phyloP scores from a whole-genome alignment of 2,113 vertebrate genomes.

The Pycnonotus jocosus region DNA sequence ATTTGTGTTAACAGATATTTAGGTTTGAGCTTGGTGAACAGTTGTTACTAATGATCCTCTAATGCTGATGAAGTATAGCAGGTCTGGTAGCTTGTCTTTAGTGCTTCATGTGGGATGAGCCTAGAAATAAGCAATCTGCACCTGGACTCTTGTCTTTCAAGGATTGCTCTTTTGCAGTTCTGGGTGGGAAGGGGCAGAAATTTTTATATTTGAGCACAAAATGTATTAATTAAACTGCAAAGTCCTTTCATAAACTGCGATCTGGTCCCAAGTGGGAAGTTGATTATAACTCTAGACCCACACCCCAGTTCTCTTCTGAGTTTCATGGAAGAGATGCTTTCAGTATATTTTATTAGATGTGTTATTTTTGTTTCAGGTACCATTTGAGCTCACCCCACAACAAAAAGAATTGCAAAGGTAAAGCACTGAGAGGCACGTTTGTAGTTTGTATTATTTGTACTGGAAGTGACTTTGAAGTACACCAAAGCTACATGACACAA shows the following conservation, averaged over 20 bases:
- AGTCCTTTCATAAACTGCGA: not conserved
- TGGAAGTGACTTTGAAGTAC: not conserved
- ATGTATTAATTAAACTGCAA: not conserved
- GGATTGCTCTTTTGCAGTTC: not conserved
- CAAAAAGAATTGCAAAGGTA: conserved; percentile 95
- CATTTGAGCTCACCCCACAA: conserved; percentile 90
- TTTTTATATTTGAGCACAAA: not conserved
- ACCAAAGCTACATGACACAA: not conserved
- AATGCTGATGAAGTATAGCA: not conserved
- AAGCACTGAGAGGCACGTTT: not conserved
- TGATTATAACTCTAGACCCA: not conserved
- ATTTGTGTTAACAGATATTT: not conserved
- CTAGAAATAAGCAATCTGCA: not conserved
- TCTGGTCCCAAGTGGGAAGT: not conserved
- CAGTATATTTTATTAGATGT: not conserved
- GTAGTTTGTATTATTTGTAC: not conserved
- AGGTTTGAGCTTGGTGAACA: not conserved
- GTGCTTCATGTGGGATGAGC: not conserved
- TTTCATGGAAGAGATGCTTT: not conserved
- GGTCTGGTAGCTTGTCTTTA: not conserved
- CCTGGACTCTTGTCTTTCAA: not conserved
- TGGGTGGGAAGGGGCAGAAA: not conserved
- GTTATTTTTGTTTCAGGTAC: conserved; percentile 75
- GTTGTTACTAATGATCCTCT: not conserved
- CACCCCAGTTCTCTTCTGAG: not conserved